Percentiles rank a stretch among this genome's conserved stretches.
Evolutionary conservation across 1,140 invertebrate species (phyloP).

Genomic region (Lordiphosa stackelbergi): DNA sequence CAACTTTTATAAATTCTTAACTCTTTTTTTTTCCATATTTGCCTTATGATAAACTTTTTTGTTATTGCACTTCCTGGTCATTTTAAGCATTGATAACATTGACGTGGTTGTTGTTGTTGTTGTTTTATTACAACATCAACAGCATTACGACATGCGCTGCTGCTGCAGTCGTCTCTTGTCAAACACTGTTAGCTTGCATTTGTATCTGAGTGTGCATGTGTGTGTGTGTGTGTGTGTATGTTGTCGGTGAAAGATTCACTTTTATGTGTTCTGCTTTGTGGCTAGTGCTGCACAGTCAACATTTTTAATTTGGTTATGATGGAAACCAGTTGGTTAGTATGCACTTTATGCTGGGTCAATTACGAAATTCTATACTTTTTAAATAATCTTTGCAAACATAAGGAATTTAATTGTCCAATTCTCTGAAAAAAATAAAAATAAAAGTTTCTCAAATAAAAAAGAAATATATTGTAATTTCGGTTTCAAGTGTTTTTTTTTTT

Average conservation of each 20-base stretch:
- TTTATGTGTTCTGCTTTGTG: constrained; percentile 42
- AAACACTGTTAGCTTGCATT: constrained; percentile 41
- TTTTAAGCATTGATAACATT: constrained; percentile 47
- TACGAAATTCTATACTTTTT: no score
- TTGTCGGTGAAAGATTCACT: constrained; percentile 53
- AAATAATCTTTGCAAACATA: no score
- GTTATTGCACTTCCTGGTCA: constrained; percentile 51
- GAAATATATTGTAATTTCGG: no score
- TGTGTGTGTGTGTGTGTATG: constrained; percentile 16
- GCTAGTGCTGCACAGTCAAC: constrained; percentile 28
- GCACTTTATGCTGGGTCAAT: no score
- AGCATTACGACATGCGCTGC: constrained; percentile 61
- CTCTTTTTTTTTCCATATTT: constrained; percentile 34
- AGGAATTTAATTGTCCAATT: no score
- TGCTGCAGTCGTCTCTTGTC: constrained; percentile 1
- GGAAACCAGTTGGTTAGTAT: not conserved
- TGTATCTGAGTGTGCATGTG: constrained; percentile 28
- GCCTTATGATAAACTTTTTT: constrained; percentile 54
- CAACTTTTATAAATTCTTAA: constrained; percentile 13
- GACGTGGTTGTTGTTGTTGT: constrained; percentile 34
- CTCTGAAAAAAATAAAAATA: no score
- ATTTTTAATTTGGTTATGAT: constrained; percentile 14
- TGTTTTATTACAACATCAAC: constrained; percentile 68
- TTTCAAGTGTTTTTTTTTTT: no score
- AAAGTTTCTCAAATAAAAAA: no score